These are phyloP conservation scores for Serranus cabrilla DNA, from an alignment of 2,797 vertebrate species.

Conservation along the genomic window DNA sequence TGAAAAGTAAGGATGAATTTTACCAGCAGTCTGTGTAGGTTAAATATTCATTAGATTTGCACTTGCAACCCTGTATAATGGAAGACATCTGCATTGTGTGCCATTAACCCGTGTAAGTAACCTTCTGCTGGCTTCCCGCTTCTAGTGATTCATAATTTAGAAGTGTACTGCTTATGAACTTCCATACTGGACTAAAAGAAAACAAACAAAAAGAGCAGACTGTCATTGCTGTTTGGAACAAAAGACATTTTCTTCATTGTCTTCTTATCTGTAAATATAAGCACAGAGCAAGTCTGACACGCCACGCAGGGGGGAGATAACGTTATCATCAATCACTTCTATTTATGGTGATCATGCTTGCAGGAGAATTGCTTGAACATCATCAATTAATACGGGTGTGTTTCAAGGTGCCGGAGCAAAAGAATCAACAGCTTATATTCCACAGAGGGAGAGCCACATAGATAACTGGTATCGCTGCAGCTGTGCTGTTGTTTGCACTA, in stretches of 20 bases:
- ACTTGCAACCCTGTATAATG: conserved; percentile 22
- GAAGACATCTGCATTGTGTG: background rate
- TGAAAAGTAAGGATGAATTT: conserved; percentile 40
- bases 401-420: background rate
- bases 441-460: background rate
- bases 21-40: conserved; percentile 8
- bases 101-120: conserved; percentile 15
- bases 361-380: conserved; percentile 31
- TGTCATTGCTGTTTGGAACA: background rate
- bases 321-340: conserved; percentile 37
- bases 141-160: conserved; percentile 29
- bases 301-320: conserved; percentile 7
- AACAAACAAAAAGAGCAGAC: background rate
- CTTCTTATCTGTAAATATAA: conserved; percentile 26
- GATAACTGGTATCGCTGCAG: conserved; percentile 18
- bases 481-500: conserved; percentile 8
- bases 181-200: conserved; percentile 7
- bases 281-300: background rate
- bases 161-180: background rate
- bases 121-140: conserved; percentile 1
- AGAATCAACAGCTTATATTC: conserved; percentile 18
- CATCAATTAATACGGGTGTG: conserved; percentile 24
- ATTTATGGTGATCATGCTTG: conserved; percentile 41
- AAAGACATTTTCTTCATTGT: conserved; percentile 4
- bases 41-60: conserved; percentile 51